These are phyloP conservation scores for Megalops cyprinoides DNA, from an alignment of 2,797 vertebrate genomes.

Conservation along the genomic window DNA sequence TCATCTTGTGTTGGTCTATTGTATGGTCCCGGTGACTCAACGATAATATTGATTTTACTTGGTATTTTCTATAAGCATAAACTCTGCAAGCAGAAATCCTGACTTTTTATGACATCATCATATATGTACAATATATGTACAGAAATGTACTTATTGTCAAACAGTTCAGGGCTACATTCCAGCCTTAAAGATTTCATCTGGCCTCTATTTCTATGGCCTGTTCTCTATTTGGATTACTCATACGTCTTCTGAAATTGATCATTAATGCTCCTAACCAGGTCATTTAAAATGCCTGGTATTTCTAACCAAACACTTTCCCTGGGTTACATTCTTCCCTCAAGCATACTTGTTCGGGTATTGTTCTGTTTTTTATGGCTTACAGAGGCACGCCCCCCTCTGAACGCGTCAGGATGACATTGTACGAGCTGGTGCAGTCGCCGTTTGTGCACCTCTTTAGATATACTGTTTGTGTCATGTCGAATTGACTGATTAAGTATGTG, in stretches of 20 bases:
- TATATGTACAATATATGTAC: no score
- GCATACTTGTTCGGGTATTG: background rate
- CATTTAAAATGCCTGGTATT: background rate
- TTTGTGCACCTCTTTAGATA: background rate
- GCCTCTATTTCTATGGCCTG: no score
- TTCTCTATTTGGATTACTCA: no score
- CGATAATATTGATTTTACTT: background rate
- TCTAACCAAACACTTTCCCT: background rate
- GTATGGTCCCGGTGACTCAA: background rate
- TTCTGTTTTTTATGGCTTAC: background rate
- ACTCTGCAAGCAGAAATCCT: background rate
- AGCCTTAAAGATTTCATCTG: no score
- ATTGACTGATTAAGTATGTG: constrained; percentile 15
- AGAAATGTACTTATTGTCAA: no score
- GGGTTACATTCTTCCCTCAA: background rate
- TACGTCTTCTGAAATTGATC: no score
- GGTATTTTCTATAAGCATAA: background rate
- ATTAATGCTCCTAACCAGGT: no score
- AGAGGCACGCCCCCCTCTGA: background rate
- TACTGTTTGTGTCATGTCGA: constrained; percentile 10
- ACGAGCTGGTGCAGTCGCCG: no score
- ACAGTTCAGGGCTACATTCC: no score
- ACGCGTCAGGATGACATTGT: no score
- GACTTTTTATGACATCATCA: no score
- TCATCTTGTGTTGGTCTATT: constrained; percentile 7